Evolutionary conservation across 1,140 invertebrate genomes (phyloP).

Genomic region (Zaprionus taronus): DNA sequence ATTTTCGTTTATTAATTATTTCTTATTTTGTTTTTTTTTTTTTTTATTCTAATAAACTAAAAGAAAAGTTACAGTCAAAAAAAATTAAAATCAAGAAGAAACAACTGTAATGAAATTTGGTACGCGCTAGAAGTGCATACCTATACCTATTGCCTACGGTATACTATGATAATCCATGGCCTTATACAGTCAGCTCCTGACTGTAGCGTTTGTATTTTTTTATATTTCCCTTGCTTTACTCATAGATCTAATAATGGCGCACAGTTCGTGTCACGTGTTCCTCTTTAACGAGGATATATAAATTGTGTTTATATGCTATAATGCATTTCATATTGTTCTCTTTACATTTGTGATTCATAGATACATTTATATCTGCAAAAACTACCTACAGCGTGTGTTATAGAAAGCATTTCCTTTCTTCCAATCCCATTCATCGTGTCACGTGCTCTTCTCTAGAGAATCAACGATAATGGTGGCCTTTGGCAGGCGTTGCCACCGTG

Average conservation of each 20-base stretch:
- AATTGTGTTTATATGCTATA: not conserved
- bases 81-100: too few relatives aligned
- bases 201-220: too few relatives aligned
- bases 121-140: too few relatives aligned
- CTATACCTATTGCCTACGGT: too few relatives aligned
- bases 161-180: too few relatives aligned
- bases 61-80: too few relatives aligned
- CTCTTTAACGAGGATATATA: not conserved
- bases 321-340: not conserved
- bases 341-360: not conserved
- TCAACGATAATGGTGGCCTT: not conserved
- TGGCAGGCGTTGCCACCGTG: slow-evolving; percentile 7
- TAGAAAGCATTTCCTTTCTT: not conserved
- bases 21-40: too few relatives aligned
- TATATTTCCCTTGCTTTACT: too few relatives aligned
- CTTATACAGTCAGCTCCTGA: too few relatives aligned
- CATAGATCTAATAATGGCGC: not conserved
- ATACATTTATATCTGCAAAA: not conserved
- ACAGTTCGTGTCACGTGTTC: not conserved
- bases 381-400: not conserved
- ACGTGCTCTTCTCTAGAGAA: slow-evolving; percentile 1
- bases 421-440: not conserved
- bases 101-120: too few relatives aligned
- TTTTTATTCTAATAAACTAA: too few relatives aligned
- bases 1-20: too few relatives aligned